A percentile compares a stretch with the other conserved stretches of the same genome.
Conservation (phyloP, 2,888 invertebrate genomes). For the Rosalia funebris region DNA sequence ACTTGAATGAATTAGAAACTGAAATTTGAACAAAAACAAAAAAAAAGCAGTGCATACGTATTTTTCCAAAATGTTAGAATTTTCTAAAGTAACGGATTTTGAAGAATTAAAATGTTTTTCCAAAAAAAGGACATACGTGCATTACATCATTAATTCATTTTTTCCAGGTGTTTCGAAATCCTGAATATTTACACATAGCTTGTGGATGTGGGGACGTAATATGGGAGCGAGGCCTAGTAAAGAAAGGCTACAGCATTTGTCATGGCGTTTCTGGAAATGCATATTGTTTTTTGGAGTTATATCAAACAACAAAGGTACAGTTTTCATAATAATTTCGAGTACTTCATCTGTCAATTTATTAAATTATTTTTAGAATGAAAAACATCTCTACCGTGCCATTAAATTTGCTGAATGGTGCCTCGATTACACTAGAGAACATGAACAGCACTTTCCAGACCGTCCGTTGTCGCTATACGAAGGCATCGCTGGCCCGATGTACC, state of each 20-base stretch:
- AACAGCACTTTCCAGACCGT: conserved; percentile 77
- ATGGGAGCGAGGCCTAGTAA: conserved; percentile 83
- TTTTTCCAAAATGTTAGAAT: too few species aligned
- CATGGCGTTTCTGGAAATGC: conserved; percentile 91
- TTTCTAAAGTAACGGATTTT: too few species aligned
- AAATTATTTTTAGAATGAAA: conserved; percentile 68
- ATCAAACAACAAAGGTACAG: conserved; percentile 76
- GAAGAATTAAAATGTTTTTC: not conserved
- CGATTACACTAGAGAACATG: conserved; percentile 74
- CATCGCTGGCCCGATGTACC: conserved; percentile 79
- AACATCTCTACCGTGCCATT: conserved; percentile 79
- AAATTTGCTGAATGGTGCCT: conserved; percentile 86
- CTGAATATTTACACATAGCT: conserved; percentile 76
- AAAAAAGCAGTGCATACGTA: too few species aligned
- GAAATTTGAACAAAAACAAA: too few species aligned
- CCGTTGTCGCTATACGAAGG: conserved; percentile 89
- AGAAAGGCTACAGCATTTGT: conserved; percentile 88
- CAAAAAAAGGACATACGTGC: not conserved
- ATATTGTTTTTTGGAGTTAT: conserved; percentile 82
- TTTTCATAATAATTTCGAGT: not conserved
- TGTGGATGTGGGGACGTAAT: conserved; percentile 78
- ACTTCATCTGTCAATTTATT: not conserved
- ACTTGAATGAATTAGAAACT: too few species aligned
- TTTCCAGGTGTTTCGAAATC: conserved; percentile 73
- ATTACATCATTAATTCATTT: not conserved